phyloP scores from a whole-genome alignment of 2,888 invertebrate species.

The Philhelius pedissequus region DNA sequence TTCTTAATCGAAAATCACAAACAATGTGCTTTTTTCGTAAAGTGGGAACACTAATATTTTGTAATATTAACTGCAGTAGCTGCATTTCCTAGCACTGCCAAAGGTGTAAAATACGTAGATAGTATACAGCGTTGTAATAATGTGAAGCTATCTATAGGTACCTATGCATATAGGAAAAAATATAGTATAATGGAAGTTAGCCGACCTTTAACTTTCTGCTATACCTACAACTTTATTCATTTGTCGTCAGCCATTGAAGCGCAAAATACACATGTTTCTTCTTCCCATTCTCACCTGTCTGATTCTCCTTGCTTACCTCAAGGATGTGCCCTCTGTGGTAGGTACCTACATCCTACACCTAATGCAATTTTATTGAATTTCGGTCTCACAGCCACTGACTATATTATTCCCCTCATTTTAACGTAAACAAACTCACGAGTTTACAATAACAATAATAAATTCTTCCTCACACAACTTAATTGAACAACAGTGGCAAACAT shows the following conservation, averaged over 20 bases:
- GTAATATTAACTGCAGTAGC: no score
- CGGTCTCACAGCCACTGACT: neutral
- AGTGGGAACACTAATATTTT: neutral
- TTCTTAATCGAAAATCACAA: neutral
- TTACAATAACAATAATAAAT: constrained; percentile 27
- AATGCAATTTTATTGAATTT: neutral
- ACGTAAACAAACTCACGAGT: constrained; percentile 16
- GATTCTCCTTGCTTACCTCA: neutral
- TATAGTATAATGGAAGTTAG: no score
- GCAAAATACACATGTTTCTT: neutral
- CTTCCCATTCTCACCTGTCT: no score
- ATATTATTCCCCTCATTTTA: neutral
- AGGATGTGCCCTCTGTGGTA: neutral
- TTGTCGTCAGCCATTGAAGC: no score
- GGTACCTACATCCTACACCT: no score
- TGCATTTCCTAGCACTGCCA: no score
- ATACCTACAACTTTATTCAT: no score
- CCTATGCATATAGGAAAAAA: no score
- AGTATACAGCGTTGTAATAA: no score
- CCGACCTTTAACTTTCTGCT: no score
- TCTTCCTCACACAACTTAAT: constrained; percentile 16
- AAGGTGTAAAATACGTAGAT: no score
- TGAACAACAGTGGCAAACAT: constrained; percentile 33
- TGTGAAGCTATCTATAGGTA: no score
- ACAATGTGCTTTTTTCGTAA: neutral